Percentiles rank a stretch among this genome's conserved stretches.
These are phyloP conservation scores for Petrolisthes cinctipes DNA, from an alignment of 2,888 invertebrate species.

Conservation along the genomic window DNA sequence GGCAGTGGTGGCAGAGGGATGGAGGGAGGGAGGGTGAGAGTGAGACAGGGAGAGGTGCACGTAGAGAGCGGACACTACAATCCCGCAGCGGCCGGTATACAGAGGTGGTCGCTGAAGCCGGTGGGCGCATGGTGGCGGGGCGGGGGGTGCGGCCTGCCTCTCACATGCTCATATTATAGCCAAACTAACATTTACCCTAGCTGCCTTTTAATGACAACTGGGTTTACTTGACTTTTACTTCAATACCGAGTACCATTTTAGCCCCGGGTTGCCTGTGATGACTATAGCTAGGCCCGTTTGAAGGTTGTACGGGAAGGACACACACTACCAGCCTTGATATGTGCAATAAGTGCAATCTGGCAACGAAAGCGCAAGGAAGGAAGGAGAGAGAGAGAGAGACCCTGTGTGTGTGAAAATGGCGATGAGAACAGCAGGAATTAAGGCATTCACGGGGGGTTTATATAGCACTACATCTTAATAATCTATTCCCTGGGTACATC, in stretches of 20 bases:
- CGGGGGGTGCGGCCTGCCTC: slow-evolving; percentile 39
- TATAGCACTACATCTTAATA: not conserved
- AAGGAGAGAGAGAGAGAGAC: not conserved
- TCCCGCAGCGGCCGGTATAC: slow-evolving; percentile 49
- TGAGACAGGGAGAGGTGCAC: slow-evolving; percentile 21
- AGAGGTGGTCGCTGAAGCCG: slow-evolving; percentile 42
- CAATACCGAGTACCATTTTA: not conserved
- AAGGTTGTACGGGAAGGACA: not conserved
- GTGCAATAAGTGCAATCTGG: slow-evolving; percentile 36
- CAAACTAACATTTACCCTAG: not conserved
- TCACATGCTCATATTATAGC: not conserved
- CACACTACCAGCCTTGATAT: not conserved
- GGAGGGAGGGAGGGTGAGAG: slow-evolving; percentile 7
- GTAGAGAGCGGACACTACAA: slow-evolving; percentile 54
- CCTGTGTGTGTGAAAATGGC: slow-evolving; percentile 37
- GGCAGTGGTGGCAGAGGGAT: not conserved
- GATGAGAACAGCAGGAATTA: slow-evolving; percentile 18
- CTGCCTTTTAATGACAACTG: not conserved
- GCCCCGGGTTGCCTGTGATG: not conserved
- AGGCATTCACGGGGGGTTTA: not conserved
- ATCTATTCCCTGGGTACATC: too few relatives aligned
- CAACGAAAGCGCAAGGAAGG: slow-evolving; percentile 42
- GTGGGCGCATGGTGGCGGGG: slow-evolving; percentile 47
- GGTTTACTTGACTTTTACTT: not conserved
- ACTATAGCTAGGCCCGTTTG: not conserved